Evolutionary conservation across 92 coral and sea anemone genomes (phyloP).

Genomic region (Palythoa grandis): DNA sequence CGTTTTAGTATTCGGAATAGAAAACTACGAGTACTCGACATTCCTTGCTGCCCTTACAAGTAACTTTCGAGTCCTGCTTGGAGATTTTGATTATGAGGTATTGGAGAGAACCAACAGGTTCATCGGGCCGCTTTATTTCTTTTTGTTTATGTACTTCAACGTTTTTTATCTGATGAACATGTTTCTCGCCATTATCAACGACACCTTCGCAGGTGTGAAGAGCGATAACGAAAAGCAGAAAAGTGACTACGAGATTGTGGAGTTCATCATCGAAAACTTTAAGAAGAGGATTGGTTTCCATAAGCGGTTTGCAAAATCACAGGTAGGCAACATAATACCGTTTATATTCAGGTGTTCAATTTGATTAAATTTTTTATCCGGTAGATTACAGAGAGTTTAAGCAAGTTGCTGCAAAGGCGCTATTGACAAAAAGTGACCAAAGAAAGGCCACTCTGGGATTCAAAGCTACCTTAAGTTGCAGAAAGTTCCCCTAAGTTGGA

Average conservation of each 20-base stretch:
- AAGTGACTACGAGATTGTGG: slow-evolving; percentile 90
- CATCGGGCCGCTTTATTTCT: slow-evolving; percentile 83
- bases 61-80: slow-evolving; percentile 77
- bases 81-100: slow-evolving; percentile 83
- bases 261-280: slow-evolving; percentile 69
- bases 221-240: slow-evolving; percentile 57
- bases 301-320: background rate
- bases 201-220: slow-evolving; percentile 81
- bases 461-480: too few relatives aligned
- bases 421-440: too few relatives aligned
- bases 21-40: slow-evolving; percentile 56
- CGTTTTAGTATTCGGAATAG: slow-evolving; percentile 63
- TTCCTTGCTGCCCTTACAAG: slow-evolving; percentile 70
- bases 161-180: slow-evolving; percentile 89
- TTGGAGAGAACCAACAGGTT: slow-evolving; percentile 61
- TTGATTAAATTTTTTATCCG: too few relatives aligned
- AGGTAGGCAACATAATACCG: background rate
- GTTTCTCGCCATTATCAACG: slow-evolving; percentile 96
- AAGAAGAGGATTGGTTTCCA: slow-evolving; percentile 60
- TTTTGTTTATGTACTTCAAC: slow-evolving; percentile 83
- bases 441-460: too few relatives aligned
- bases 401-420: too few relatives aligned
- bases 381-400: too few relatives aligned
- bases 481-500: too few relatives aligned
- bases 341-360: background rate